Conservation (phyloP, 2,113 vertebrate genomes). For the Phalacrocorax pelagicus region DNA sequence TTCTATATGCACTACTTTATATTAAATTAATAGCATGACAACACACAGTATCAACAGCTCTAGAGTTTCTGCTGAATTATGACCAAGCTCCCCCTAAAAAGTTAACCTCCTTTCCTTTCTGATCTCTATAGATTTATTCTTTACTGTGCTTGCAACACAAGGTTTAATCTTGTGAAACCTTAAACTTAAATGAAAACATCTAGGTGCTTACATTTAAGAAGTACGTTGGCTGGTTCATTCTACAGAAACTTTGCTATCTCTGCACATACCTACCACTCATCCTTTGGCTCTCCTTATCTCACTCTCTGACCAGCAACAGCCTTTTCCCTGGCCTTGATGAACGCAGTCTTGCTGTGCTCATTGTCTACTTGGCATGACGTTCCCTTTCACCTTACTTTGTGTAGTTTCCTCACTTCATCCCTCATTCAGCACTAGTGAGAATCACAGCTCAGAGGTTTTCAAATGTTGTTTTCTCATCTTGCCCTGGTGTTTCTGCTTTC, state of each 20-base stretch:
- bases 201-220: not conserved
- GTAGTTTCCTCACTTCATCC: not conserved
- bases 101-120: not conserved
- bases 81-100: not conserved
- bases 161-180: not conserved
- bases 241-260: not conserved
- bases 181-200: not conserved
- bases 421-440: not conserved
- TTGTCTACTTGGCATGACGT: not conserved
- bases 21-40: not conserved
- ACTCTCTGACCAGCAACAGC: not conserved
- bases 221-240: not conserved
- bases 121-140: not conserved
- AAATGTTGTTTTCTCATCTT: not conserved
- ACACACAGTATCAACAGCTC: not conserved
- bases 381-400: not conserved
- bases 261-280: not conserved
- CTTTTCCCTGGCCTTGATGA: not conserved
- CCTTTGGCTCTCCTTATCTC: not conserved
- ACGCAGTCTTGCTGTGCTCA: not conserved
- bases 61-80: not conserved
- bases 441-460: not conserved
- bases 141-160: not conserved
- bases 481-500: not conserved
- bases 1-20: not conserved